Base-by-base conservation (phyloP, 2,113 vertebrate species). In the Gymnogyps californianus region DNA sequence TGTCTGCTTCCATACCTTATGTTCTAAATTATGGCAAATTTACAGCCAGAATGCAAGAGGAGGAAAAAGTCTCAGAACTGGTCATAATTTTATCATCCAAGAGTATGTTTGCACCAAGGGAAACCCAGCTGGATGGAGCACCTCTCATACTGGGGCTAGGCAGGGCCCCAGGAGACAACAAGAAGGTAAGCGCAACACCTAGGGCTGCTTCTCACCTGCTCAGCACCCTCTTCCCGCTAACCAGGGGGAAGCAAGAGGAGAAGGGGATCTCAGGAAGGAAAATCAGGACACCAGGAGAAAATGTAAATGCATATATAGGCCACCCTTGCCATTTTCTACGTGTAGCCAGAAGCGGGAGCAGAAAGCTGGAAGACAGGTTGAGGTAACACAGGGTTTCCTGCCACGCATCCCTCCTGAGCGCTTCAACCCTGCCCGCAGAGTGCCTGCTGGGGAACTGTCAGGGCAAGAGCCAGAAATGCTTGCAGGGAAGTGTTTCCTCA, bases 331-430 rank as follows among this genome's bases (percentile, higher is more conserved):
- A 5, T 70, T 89, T 46, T 62, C 51, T 54, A 1, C 1, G 0
- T 4, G 46, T 54, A 74, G 22, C 28, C 74, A 70, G 70, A 59
- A 64, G 32, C 1, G 0, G 2, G 3, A 69, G 14, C 6, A 79
- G 61, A 66, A 62, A 66, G 36, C 34, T 80, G 54, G 24, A 42
- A 74, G 24, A 28, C 7, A 44, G 31, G 38, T 5, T 36, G 61
- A 83, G 74, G 32, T 51, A 54, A 44, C 26, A 6, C 49, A 7
- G 31, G 28, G 36, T 22, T 87, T 82, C 44, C 67, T 83, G 57
- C 42, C 44, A 29, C 2, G 2, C 38, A 51, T n/a, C 66, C 51
- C 10, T 4, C 59, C 36, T 0, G 5, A 52, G 25, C 0, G 1
- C 22, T 29, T 65, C 58, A 34, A 3, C 29, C 8, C 16, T 58